These are phyloP conservation scores for Heteromurus nitidus DNA, from an alignment of 2,888 invertebrate species.

Conservation along the genomic window DNA sequence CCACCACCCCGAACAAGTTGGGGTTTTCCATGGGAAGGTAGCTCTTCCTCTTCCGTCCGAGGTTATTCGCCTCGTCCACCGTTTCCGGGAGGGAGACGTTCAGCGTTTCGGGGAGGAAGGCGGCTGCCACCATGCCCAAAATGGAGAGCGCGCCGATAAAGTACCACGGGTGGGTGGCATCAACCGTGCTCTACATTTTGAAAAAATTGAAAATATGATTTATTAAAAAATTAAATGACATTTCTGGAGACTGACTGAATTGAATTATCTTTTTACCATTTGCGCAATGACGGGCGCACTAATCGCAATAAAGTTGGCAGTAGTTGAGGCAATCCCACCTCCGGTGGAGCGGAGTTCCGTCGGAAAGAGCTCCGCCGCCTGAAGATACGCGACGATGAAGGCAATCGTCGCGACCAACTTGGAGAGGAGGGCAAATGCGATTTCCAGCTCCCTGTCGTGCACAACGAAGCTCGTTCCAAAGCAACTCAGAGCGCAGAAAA, in stretches of 20 bases:
- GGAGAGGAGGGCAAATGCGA: background rate
- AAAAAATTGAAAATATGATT: background rate
- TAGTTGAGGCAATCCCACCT: constrained; percentile 79
- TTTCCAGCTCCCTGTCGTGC: background rate
- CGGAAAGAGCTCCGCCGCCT: constrained; percentile 82
- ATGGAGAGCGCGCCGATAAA: constrained; percentile 62
- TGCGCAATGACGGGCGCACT: constrained; percentile 80
- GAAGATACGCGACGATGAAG: constrained; percentile 80
- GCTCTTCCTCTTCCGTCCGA: constrained; percentile 77
- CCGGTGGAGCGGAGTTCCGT: constrained; percentile 81
- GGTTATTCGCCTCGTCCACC: constrained; percentile 79
- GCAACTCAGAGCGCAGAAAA: constrained; percentile 57
- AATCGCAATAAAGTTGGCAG: constrained; percentile 79
- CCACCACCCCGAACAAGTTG: too few species aligned
- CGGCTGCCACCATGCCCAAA: constrained; percentile 75
- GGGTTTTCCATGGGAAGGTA: constrained; percentile 63
- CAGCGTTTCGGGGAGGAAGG: constrained; percentile 81
- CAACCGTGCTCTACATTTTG: constrained; percentile 60
- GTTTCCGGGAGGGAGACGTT: constrained; percentile 81
- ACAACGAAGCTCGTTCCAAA: background rate
- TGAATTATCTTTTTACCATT: constrained; percentile 21
- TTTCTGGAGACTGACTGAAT: background rate
- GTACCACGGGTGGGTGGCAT: constrained; percentile 66
- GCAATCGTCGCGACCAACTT: constrained; percentile 76
- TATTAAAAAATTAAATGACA: constrained; percentile 3